Evolutionary conservation across 2,113 vertebrate species (phyloP).

Genomic region (Brachionichthys hirsutus): DNA sequence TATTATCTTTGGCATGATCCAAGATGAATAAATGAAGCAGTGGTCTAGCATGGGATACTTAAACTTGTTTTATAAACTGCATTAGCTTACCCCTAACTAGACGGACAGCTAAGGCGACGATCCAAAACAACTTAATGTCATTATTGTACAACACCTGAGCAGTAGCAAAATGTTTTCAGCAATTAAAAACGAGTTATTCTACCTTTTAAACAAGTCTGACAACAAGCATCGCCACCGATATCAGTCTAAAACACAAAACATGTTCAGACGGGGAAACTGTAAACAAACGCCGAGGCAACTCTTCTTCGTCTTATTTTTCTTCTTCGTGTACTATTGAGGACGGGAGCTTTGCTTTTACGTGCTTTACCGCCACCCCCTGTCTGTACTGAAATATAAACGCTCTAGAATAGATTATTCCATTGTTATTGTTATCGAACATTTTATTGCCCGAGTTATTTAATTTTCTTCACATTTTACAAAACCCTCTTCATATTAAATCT

Average conservation of each 20-base stretch:
- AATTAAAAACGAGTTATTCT: not conserved
- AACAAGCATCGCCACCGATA: not conserved
- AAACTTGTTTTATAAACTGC: not conserved
- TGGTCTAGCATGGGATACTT: no score
- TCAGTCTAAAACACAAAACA: not conserved
- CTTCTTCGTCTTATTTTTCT: not conserved
- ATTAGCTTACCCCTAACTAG: not conserved
- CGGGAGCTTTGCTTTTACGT: accelerated
- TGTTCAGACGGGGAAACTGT: not conserved
- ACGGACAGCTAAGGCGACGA: not conserved
- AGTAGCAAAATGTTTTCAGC: no score
- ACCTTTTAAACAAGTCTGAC: not conserved
- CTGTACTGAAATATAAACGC: not conserved
- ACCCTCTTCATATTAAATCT: no score
- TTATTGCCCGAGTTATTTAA: no score
- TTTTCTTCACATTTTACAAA: no score
- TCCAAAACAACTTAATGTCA: not conserved
- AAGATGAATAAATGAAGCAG: no score
- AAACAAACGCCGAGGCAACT: no score
- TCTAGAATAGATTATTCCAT: no score
- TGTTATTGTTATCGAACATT: no score
- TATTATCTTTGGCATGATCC: no score
- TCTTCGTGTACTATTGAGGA: not conserved
- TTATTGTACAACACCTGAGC: not conserved
- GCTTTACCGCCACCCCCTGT: conserved; percentile 21